Percentiles rank a stretch among this genome's conserved stretches.
Evolutionary conservation across 2,888 invertebrate species (phyloP).

Genomic region (Microchrysa polita): DNA sequence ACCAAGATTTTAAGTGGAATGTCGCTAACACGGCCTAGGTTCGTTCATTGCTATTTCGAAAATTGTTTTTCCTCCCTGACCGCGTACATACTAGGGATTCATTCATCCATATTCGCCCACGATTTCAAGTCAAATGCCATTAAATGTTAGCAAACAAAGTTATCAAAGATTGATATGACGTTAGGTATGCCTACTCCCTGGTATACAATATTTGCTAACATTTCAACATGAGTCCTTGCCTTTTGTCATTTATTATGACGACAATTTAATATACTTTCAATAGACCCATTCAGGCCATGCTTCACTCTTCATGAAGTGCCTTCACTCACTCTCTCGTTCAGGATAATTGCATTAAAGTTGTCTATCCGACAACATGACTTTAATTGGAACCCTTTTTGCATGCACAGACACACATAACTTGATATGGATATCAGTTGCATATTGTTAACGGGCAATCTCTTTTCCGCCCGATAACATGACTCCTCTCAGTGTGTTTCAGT

Average conservation of each 20-base stretch:
- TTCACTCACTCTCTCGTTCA: background rate
- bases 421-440: constrained; percentile 40
- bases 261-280: constrained; percentile 18
- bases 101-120: no score
- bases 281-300: background rate
- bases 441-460: constrained; percentile 18
- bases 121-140: no score
- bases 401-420: constrained; percentile 39
- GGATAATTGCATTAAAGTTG: constrained; percentile 38
- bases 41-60: no score
- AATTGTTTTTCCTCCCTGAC: no score
- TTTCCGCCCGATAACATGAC: background rate
- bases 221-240: background rate
- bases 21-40: no score
- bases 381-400: constrained; percentile 14
- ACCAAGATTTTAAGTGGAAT: no score
- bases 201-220: background rate
- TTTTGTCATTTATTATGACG: background rate
- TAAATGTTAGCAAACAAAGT: constrained; percentile 8
- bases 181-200: no score
- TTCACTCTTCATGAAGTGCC: background rate
- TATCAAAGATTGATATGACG: background rate
- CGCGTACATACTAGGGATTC: no score
- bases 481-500: background rate
- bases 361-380: constrained; percentile 28